Evolutionary conservation across 2,113 vertebrate genomes (phyloP), one percentile per base, ranked within the genome.

Genomic region (Zapus hudsonius): DNA sequence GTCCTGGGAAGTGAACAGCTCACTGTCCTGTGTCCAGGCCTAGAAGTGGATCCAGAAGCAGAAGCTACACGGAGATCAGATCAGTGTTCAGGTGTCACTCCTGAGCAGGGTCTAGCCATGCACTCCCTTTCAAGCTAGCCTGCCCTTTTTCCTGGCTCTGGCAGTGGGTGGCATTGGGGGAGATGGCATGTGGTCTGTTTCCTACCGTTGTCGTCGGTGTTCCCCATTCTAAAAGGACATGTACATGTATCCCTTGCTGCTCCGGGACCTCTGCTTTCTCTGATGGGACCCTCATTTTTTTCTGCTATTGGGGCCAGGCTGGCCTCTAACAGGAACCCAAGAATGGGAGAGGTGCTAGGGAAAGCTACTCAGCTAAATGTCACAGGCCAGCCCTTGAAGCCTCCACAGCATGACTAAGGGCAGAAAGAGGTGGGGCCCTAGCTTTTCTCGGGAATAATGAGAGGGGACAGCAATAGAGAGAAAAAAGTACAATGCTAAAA

Each of bases 221-320:
- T 4, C 44, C 66, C 73, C 47, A 11, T 55, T 42, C 3, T 29
- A 31, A 9, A 19, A 0, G 4, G 16, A 10, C 0, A 1, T 0
- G 31, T 1, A 0, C 1, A 10, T 52, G 11, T 12, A 52, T 7
- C 55, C 36, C 25, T n/a, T 31, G 70, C 19, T 1, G 10, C 57
- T 20, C 20, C 23, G 42, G 36, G 59, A 40, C 2, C 17, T 17
- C 52, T 0, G 0, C 33, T 52, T 52, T 52, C 52, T 52, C 52
- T 52, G 52, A 52, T 15, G 42, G 31, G 47, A 40, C 3, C 3
- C 17, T 17, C 52, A 0, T 0, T 27, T 52, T 57, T 63, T 57
- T 70, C 80, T 63, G 61, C 12, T 9, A 8, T 10, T 23, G 64
- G 31, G n/a, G 7, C 9, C 5, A n/a, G 52, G 74, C 40, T 55